Conservation (phyloP, 2,113 vertebrate genomes). For the Rhipidura dahli region DNA sequence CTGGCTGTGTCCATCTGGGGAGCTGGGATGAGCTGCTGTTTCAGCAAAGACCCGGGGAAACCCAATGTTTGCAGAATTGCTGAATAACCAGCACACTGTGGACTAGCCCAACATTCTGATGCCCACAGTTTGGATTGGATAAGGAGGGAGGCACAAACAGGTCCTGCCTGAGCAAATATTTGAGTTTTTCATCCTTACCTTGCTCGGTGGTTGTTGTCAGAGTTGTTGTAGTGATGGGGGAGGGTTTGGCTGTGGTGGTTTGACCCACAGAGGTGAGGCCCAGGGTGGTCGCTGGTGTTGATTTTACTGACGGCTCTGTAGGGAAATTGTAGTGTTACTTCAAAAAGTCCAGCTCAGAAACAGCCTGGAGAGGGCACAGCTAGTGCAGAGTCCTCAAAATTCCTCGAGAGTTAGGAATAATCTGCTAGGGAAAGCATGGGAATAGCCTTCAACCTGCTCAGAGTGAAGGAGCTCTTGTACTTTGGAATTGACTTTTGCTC, state of each 20-base stretch:
- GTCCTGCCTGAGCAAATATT: neutral
- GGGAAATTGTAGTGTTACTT: neutral
- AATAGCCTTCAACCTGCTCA: neutral
- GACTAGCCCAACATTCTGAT: neutral
- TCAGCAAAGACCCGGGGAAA: neutral
- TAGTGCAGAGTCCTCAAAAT: neutral
- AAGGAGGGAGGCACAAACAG: neutral
- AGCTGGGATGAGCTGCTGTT: neutral
- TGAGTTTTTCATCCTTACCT: neutral
- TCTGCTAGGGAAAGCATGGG: neutral
- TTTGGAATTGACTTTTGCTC: neutral
- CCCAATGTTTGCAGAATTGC: neutral
- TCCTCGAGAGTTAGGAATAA: neutral
- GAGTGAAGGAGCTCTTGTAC: neutral
- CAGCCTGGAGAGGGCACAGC: neutral
- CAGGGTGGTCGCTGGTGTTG: neutral
- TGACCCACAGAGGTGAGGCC: neutral
- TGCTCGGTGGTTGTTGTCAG: rapidly evolving
- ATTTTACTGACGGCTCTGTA: neutral
- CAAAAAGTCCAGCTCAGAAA: neutral
- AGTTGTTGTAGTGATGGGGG: rapidly evolving
- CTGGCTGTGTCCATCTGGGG: neutral
- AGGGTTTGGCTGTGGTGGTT: neutral
- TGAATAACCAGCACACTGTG: neutral
- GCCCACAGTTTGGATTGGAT: neutral